Evolutionary conservation across 2,113 vertebrate species (phyloP).

Genomic region (Vicugna pacos): DNA sequence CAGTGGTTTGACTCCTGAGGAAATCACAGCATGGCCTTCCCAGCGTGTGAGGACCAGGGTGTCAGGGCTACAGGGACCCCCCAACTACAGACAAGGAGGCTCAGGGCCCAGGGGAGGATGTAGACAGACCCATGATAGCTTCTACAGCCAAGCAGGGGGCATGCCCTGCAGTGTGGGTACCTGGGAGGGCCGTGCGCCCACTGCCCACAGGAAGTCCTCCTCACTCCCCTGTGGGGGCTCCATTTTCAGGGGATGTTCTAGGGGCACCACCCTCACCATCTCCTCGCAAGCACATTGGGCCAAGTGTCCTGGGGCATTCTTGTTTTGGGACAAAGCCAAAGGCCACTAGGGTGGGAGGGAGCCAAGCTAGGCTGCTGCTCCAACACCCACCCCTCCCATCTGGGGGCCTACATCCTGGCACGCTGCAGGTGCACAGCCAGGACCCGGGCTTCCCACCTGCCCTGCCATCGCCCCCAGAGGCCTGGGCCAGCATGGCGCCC

Average conservation of each 20-base stretch:
- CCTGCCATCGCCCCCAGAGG: background rate
- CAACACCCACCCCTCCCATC: background rate
- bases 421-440: background rate
- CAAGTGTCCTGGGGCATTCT: background rate
- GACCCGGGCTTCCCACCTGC: background rate
- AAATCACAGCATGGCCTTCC: background rate
- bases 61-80: background rate
- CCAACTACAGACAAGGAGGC: background rate
- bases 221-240: background rate
- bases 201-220: background rate
- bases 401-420: background rate
- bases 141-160: background rate
- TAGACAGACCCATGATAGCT: background rate
- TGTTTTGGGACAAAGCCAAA: background rate
- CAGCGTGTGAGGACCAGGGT: background rate
- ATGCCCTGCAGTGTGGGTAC: accelerated
- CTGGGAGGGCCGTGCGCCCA: background rate
- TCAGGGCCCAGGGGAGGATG: background rate
- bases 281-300: background rate
- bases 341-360: background rate
- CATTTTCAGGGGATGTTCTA: background rate
- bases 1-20: background rate
- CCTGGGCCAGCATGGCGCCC: background rate
- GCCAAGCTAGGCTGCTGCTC: background rate
- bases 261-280: background rate